Conservation (phyloP, 2,888 invertebrate genomes). For the Acanthosepion lycidas region DNA sequence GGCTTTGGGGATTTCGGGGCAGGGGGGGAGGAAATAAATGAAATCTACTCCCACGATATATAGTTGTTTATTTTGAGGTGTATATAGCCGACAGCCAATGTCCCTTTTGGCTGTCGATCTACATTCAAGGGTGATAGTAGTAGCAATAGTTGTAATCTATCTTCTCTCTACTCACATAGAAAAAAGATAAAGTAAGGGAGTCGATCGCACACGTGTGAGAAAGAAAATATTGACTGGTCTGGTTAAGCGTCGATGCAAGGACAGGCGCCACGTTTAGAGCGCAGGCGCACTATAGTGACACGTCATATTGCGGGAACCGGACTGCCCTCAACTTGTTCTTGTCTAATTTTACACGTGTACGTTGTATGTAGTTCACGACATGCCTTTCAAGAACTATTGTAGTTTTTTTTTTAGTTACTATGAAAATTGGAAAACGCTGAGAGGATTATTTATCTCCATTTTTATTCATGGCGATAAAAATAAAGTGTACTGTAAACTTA, state of each 20-base stretch:
- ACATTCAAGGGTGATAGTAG: background rate
- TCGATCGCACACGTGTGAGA: background rate
- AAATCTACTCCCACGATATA: background rate
- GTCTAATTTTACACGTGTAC: background rate
- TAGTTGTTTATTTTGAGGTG: background rate
- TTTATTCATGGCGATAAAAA: too few relatives aligned
- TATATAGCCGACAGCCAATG: background rate
- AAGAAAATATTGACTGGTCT: background rate
- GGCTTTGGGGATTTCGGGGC: background rate
- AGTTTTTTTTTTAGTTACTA: too few relatives aligned
- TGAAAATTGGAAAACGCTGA: too few relatives aligned
- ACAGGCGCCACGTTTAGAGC: background rate
- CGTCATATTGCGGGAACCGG: constrained; percentile 33
- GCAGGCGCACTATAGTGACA: constrained; percentile 8
- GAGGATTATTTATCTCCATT: too few relatives aligned
- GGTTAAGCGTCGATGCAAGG: background rate
- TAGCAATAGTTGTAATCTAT: background rate
- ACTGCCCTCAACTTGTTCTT: background rate
- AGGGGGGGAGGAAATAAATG: background rate
- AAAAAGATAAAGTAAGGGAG: background rate
- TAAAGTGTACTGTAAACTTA: too few relatives aligned
- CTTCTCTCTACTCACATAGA: background rate
- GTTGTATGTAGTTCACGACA: too few relatives aligned
- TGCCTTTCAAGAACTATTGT: too few relatives aligned
- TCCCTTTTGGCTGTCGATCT: background rate